Evolutionary conservation across 2,113 vertebrate genomes (phyloP), one percentile per base, ranked within the genome.

Genomic region (Capreolus pygargus): DNA sequence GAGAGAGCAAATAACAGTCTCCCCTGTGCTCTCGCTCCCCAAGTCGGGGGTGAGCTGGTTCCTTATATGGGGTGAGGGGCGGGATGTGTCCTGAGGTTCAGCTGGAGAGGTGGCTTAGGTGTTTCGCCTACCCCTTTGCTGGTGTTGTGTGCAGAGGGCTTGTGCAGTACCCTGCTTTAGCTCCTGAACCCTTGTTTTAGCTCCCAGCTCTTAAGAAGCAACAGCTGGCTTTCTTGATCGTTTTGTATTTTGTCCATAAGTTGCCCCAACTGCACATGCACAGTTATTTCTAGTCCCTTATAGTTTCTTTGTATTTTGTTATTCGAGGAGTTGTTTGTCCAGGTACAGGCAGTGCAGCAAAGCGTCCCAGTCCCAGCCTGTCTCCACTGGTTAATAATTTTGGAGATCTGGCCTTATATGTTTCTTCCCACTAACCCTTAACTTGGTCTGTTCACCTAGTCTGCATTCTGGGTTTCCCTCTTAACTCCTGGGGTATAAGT

Each of bases 401-500:
- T 43, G 52, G 33, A 43, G 60, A 13, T 70, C 1, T 64, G 70
- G 9, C 21, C 39, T 43, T 16, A 1, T 10, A 14, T 19, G 2
- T 94, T 52, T 21, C 12, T 54, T n/a, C 30, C 36, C 60, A 28
- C 15, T 7, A 8, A 16, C 23, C 7, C 5, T 30, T n/a, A 21
- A 2, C 10, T 9, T 61, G 45, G 6, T 25, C 21, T 55, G 23
- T 13, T 6, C 12, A 33, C 9, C n/a, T 87, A 5, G 19, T 30
- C 45, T 61, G n/a, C 36, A 9, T 58, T 50, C 64, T 17, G 27
- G 15, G 1, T 54, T 52, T 25, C 28, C 12, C 30, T 47, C 8
- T 0, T 5, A 21, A n/a, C 11, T 47, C 78, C 54, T n/a, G 39
- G 30, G 23, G 7, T 21, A 1, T 2, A 43, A 1, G 27, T 23